A percentile compares a stretch with the other conserved stretches of the same genome.
Evolutionary conservation across 2,113 vertebrate genomes (phyloP).

Genomic region (Vidua chalybeata): DNA sequence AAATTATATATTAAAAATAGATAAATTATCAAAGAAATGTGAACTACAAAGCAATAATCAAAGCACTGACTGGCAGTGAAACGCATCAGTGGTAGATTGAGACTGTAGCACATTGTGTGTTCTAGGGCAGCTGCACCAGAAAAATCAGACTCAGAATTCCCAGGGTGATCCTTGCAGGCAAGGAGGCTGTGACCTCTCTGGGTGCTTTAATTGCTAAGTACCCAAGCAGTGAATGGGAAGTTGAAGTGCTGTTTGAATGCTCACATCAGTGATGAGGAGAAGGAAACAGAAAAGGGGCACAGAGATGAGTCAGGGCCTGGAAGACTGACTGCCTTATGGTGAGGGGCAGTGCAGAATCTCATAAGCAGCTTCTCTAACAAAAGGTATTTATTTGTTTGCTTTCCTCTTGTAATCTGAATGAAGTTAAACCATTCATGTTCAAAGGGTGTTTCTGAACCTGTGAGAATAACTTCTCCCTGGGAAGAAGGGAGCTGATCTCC

Average conservation of each 20-base stretch:
- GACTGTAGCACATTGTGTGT: neutral
- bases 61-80: neutral
- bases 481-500: neutral
- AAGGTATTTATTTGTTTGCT: neutral
- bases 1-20: neutral
- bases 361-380: neutral
- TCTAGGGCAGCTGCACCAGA: neutral
- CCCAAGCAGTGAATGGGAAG: neutral
- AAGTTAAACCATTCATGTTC: neutral
- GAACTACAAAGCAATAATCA: neutral
- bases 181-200: neutral
- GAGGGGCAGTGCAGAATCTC: neutral
- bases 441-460: neutral
- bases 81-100: neutral
- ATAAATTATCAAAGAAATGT: neutral
- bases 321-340: neutral
- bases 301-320: neutral
- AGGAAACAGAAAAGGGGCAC: neutral
- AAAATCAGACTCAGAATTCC: neutral
- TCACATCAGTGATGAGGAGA: neutral
- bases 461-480: neutral
- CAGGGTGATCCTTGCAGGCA: neutral
- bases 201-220: neutral
- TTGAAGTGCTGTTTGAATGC: neutral
- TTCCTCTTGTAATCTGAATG: neutral